Percentiles rank a stretch among this genome's conserved stretches.
These are phyloP conservation scores for Eubasilissa regina DNA, from an alignment of 1,140 invertebrate species.

Conservation along the genomic window DNA sequence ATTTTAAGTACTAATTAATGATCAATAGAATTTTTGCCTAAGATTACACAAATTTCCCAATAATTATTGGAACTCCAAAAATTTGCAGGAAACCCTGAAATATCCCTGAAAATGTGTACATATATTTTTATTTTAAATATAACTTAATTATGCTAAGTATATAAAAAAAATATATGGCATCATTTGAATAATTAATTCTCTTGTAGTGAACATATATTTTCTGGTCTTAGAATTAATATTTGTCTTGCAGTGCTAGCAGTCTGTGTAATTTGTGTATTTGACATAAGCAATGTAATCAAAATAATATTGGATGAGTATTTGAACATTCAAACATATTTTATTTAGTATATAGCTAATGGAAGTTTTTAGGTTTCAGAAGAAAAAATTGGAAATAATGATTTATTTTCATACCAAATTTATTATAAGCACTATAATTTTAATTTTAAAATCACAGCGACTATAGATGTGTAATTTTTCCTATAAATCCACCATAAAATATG, in stretches of 20 bases:
- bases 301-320: constrained; percentile 15
- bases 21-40: too few relatives aligned
- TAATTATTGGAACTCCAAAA: too few relatives aligned
- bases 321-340: constrained; percentile 18
- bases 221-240: constrained; percentile 46
- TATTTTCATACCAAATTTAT: constrained; percentile 37
- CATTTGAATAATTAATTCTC: neutral
- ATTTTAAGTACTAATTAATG: too few relatives aligned
- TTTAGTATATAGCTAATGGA: neutral
- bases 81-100: neutral
- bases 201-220: constrained; percentile 39
- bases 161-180: constrained; percentile 1
- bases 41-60: too few relatives aligned
- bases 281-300: constrained; percentile 40
- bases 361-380: constrained; percentile 7
- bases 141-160: constrained; percentile 4
- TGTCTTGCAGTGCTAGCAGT: constrained; percentile 31
- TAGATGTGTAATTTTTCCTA: constrained; percentile 37
- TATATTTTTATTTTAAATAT: constrained; percentile 1
- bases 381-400: constrained; percentile 13
- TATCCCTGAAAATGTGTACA: neutral
- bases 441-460: constrained; percentile 21
- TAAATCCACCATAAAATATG: constrained; percentile 25
- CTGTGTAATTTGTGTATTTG: constrained; percentile 42
- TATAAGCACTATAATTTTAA: constrained; percentile 35